Percentiles rank a stretch among this genome's conserved stretches.
phyloP scores from a whole-genome alignment of 2,113 vertebrate genomes.

The Grammomys surdaster region DNA sequence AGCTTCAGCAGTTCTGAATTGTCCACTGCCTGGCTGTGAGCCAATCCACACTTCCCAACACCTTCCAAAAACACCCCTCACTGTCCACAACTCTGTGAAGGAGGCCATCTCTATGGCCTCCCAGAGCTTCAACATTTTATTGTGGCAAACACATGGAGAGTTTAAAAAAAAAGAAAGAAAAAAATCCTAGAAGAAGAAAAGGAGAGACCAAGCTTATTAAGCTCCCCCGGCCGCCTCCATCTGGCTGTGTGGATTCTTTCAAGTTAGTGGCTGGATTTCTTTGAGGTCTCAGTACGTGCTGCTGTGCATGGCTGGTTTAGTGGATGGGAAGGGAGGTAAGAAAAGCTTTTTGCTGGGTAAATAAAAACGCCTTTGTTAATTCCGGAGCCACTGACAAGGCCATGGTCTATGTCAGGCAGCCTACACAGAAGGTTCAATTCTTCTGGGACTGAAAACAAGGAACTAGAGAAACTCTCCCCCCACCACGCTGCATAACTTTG shows the following conservation, averaged over 20 bases:
- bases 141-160: constrained; percentile 44
- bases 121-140: constrained; percentile 34
- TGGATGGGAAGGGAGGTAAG: constrained; percentile 70
- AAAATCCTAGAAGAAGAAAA: constrained; percentile 70
- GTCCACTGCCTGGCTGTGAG: constrained; percentile 25
- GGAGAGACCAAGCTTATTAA: constrained; percentile 67
- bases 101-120: neutral
- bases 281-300: constrained; percentile 77
- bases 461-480: constrained; percentile 68
- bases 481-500: constrained; percentile 74
- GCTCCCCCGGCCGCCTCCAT: neutral
- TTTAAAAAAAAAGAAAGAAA: constrained; percentile 24
- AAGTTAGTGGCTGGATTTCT: constrained; percentile 72
- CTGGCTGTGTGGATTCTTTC: constrained; percentile 69
- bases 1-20: constrained; percentile 30
- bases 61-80: neutral
- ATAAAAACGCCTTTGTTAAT: constrained; percentile 84
- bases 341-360: constrained; percentile 76
- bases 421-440: constrained; percentile 78
- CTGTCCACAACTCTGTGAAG: neutral
- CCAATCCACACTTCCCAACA: constrained; percentile 61
- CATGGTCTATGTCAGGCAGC: constrained; percentile 75
- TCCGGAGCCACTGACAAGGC: constrained; percentile 76
- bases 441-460: constrained; percentile 81
- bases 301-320: constrained; percentile 78